Base-by-base conservation (phyloP, 1,140 invertebrate species). In the Atta colombica region DNA sequence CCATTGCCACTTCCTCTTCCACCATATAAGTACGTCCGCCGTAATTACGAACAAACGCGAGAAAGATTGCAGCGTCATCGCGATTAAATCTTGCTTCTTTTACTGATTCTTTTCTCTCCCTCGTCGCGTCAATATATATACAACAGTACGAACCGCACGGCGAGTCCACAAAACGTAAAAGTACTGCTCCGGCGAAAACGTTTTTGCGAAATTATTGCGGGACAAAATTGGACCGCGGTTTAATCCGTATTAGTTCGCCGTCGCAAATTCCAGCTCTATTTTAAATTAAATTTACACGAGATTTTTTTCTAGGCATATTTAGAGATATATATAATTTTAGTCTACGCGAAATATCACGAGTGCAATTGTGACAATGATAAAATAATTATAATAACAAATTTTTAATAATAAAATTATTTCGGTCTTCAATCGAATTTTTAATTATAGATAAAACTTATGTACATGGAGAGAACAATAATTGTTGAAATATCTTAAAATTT, bases 21-120 rank as follows among this genome's bases (percentile, higher is more conserved):
- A 55, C 60, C 25, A 5, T 6, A 16, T 65, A 65, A 25, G 25
- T 14, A 78, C 49, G 60, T 53, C 72, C 81, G 21, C 28, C 72
- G 45, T 51, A 51, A 85, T 78, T 78, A 78, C 82, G 82, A 85
- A 49, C 28, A 85, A 77, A 85, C 49, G 35, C 25, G 72, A 35
- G 35, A 85, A 85, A 77, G 58, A 85, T 77, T 66, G 72, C 72
- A 65, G n/a, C 60, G 60, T 85, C 82, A 78, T 85, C 49, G 74
- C 31, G 82, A 85, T 85, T 78, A 78, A 78, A 85, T 85, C 74
- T 78, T 35, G 72, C 75, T 75, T 84, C 69, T 74, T 63, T 75
- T 21, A 18, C 55, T 10, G 55, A 82, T 82, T 74, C 55, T 72
- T 84, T 75, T 75, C 80, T 69, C 66, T 51, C 39, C 66, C 39